phyloP scores from a whole-genome alignment of 2,797 vertebrate species.

The Phrynocephalus vlangalii region DNA sequence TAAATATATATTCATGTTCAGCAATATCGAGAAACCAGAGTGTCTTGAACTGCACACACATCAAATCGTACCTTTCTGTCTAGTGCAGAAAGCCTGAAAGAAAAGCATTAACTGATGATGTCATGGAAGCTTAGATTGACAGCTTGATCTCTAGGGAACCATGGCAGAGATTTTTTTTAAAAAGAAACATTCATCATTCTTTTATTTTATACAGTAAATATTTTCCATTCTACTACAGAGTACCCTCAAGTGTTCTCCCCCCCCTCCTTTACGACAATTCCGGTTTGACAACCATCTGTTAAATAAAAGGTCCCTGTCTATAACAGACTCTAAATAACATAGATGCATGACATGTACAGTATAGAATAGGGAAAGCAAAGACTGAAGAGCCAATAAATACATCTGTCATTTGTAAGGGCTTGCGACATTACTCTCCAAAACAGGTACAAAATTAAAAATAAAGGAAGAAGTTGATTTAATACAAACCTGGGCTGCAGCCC shows the following conservation, averaged over 20 bases:
- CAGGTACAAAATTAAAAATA: background rate
- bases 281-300: background rate
- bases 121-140: no score
- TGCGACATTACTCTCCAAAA: background rate
- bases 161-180: background rate
- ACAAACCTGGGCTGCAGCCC: background rate
- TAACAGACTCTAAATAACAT: slow-evolving; percentile 4
- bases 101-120: background rate
- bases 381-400: slow-evolving; percentile 17
- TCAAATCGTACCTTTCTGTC: background rate
- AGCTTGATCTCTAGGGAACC: background rate
- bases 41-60: background rate
- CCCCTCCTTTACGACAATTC: background rate
- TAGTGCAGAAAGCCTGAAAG: background rate
- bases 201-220: background rate
- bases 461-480: background rate
- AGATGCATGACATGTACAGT: background rate
- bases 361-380: background rate
- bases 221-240: background rate
- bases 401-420: background rate
- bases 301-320: background rate
- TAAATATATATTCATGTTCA: background rate
- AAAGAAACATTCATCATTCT: background rate
- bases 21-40: background rate
- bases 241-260: background rate